Conservation (phyloP, 2,888 invertebrate genomes). For the Achlya flavicornis region DNA sequence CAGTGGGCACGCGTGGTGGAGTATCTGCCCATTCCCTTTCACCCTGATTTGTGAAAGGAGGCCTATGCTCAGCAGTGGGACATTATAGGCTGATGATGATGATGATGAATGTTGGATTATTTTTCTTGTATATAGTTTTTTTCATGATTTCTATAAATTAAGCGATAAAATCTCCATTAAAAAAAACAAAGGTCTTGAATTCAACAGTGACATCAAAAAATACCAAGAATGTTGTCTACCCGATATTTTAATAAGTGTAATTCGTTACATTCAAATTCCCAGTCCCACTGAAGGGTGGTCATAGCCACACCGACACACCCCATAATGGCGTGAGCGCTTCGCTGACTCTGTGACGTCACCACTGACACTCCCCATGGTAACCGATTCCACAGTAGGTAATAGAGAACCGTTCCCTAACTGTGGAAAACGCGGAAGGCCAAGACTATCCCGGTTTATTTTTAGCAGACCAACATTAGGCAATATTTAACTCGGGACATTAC, state of each 20-base stretch:
- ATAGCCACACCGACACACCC: conserved; percentile 49
- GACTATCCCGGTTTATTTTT: conserved; percentile 1
- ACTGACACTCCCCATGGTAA: conserved; percentile 59
- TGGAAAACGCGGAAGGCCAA: neutral
- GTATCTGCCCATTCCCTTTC: too few relatives aligned
- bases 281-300: neutral
- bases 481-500: neutral
- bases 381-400: conserved; percentile 16
- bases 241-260: neutral
- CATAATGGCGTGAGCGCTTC: conserved; percentile 50
- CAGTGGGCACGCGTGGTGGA: too few relatives aligned
- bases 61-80: too few relatives aligned
- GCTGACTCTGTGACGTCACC: conserved; percentile 51
- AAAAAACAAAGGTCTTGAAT: too few relatives aligned
- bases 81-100: too few relatives aligned
- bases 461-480: neutral
- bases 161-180: too few relatives aligned
- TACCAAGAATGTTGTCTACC: neutral
- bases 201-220: neutral
- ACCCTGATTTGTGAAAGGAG: too few relatives aligned
- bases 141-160: too few relatives aligned
- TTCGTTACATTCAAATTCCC: neutral
- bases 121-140: too few relatives aligned
- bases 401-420: neutral
- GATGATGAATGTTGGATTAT: too few relatives aligned